Percentiles rank a stretch among this genome's conserved stretches.
phyloP scores from a whole-genome alignment of 2,113 vertebrate species.

The Amazona vittata region DNA sequence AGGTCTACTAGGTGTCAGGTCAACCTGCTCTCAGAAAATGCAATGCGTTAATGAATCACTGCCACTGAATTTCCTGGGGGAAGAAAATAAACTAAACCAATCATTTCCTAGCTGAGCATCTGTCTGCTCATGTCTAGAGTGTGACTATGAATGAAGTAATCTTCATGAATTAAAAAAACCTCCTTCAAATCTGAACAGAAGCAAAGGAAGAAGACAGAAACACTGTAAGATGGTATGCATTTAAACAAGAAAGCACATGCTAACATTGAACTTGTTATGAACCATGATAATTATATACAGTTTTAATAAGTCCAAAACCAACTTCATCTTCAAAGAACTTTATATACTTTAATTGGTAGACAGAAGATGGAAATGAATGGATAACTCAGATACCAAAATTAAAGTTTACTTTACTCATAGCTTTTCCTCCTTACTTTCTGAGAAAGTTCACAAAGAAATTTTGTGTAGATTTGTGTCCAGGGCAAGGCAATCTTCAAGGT shows the following conservation, averaged over 20 bases:
- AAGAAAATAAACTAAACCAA: slow-evolving; percentile 7
- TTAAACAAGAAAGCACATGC: background rate
- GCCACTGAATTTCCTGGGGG: slow-evolving; percentile 39
- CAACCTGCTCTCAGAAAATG: slow-evolving; percentile 31
- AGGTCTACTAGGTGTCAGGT: background rate
- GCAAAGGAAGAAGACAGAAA: background rate
- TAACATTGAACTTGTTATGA: background rate
- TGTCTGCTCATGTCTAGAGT: background rate
- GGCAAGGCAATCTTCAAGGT: background rate
- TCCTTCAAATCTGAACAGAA: background rate
- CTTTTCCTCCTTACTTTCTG: background rate
- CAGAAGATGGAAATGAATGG: background rate
- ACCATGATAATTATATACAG: background rate
- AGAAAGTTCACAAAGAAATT: background rate
- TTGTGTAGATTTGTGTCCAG: background rate
- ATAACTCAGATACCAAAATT: background rate
- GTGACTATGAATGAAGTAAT: background rate
- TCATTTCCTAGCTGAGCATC: slow-evolving; percentile 31
- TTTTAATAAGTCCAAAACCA: background rate
- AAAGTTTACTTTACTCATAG: background rate
- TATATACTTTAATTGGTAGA: background rate
- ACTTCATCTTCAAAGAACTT: background rate
- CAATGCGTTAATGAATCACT: slow-evolving; percentile 39
- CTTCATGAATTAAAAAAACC: background rate
- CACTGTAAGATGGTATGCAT: background rate